Base-by-base conservation (phyloP, 2,113 vertebrate species). In the Gorsachius goisagi region DNA sequence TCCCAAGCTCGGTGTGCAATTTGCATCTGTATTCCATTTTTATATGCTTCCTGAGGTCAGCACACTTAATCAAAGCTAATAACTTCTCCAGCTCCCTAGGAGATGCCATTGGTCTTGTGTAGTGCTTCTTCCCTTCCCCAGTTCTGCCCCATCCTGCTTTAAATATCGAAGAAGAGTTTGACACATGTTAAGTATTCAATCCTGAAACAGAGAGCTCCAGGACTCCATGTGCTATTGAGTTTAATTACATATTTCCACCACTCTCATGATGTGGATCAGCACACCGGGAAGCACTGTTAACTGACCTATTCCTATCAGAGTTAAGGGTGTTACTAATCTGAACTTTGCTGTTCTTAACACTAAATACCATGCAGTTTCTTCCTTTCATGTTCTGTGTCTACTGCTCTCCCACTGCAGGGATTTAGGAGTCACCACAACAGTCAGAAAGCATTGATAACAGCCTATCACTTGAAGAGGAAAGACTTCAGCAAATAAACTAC, bases 241-340 rank as follows among this genome's bases (percentile, higher is more conserved):
- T 92, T 80, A 92, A 88, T 60, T 50, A 82, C 82, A 79, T 41
- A 47, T 86, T 88, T 71, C 79, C 59, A 92, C 64, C 60, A 27
- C 76, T 50, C 73, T 84, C 84, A 75, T 35, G 27, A 81, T 6
- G 33, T 2, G 3, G 33, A 53, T 55, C 79, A 55, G 66, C 4
- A 0, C 30, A 49, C 22, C 0, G 0, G 52, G 72, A 77, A 50
- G 56, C 0, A 3, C 49, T 84, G 15, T 32, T 80, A 69, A 85
- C 67, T 67, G 68, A 77, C 90, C 81, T 52, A 28, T 1, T 16
- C 55, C 53, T 90, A 33, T 72, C 44, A 58, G 47, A 86, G 73
- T 33, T n/a, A n/a, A n/a, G n/a, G n/a, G n/a, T n/a, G n/a, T n/a
- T n/a, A n/a, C n/a, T n/a, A n/a, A n/a, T n/a, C n/a, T n/a, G n/a